A percentile compares a stretch with the other conserved stretches of the same genome.
Evolutionary conservation across 2,888 invertebrate genomes (phyloP).

Genomic region (Drosophila formosana): DNA sequence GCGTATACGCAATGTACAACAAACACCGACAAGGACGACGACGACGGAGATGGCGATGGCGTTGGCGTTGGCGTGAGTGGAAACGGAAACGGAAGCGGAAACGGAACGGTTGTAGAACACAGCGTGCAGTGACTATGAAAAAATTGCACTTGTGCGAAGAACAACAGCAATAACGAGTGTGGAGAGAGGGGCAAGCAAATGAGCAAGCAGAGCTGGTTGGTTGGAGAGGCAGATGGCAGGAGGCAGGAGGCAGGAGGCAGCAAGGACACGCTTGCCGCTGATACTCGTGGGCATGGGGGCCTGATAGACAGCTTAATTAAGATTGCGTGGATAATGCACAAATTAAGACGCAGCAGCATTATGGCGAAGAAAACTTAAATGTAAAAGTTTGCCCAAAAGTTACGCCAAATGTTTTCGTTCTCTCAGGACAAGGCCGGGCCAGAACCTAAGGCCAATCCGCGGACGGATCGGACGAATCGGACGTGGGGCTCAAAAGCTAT

Average conservation of each 20-base stretch:
- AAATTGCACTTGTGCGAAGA: conserved; percentile 23
- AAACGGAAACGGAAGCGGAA: not conserved
- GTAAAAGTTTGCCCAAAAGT: conserved; percentile 13
- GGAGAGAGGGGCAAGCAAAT: not conserved
- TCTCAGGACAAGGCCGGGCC: not conserved
- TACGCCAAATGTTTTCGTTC: not conserved
- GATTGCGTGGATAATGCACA: conserved; percentile 65
- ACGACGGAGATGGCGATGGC: not conserved
- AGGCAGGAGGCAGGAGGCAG: not conserved
- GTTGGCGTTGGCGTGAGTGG: not conserved
- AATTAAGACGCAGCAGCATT: conserved; percentile 48
- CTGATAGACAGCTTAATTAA: conserved; percentile 66
- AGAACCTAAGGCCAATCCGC: not conserved
- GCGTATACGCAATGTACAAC: conserved; percentile 44
- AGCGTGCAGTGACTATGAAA: conserved; percentile 37
- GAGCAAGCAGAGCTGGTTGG: not conserved
- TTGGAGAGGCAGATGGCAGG: not conserved
- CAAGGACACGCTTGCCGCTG: not conserved
- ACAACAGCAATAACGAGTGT: conserved; percentile 8
- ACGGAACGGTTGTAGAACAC: conserved; percentile 37
- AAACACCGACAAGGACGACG: conserved; percentile 7
- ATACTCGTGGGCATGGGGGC: not conserved
- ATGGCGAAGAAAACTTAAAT: conserved; percentile 11
- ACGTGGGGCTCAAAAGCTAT: not conserved
- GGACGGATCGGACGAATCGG: not conserved